Base-by-base conservation (phyloP, 2,888 invertebrate genomes). In the Clanis bilineata region DNA sequence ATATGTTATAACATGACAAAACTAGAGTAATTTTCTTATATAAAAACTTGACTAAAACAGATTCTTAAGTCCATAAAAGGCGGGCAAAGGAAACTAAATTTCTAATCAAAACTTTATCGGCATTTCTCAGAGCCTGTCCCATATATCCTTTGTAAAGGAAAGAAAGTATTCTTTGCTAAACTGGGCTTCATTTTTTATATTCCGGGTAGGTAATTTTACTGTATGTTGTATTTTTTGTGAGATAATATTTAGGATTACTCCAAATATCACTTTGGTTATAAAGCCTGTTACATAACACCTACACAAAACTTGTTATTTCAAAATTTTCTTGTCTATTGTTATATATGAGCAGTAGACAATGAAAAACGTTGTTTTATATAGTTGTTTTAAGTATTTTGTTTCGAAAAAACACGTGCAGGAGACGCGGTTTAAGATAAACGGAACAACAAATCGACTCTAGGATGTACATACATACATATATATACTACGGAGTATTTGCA, bases 51-150 rank as follows among this genome's bases (percentile, higher is more conserved):
- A 47, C 25, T n/a, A 28, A 47, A 47, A 47, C 25, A 47, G n/a
- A 47, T 47, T 10, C 9, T 7, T 28, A 10, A 51, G 51, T 18
- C 32, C 18, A 51, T 51, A 51, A 51, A 32, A 18, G 32, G 32
- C 18, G 18, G 10, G 28, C 5, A 28, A 51, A 51, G 32, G 18
- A 47, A 32, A 51, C 51, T 32, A 51, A 28, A 51, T 32, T 32
- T 51, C 51, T 32, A 32, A 51, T 51, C 51, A 32, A 51, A 51
- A 51, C 32, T 51, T 51, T 51, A 32, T 51, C 51, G 28, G 32
- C 32, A 10, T 10, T 51, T 32, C 47, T 47, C 18, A 32, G 51
- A 32, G 9, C 15, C 32, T 51, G 10, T 18, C 9, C 18, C 32
- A 32, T 10, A 28, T 32, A 32, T 28, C 28, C 15, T 7, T 28